Evolutionary conservation across 2,797 vertebrate species (phyloP).

Genomic region (Pseudochromis fuscus): DNA sequence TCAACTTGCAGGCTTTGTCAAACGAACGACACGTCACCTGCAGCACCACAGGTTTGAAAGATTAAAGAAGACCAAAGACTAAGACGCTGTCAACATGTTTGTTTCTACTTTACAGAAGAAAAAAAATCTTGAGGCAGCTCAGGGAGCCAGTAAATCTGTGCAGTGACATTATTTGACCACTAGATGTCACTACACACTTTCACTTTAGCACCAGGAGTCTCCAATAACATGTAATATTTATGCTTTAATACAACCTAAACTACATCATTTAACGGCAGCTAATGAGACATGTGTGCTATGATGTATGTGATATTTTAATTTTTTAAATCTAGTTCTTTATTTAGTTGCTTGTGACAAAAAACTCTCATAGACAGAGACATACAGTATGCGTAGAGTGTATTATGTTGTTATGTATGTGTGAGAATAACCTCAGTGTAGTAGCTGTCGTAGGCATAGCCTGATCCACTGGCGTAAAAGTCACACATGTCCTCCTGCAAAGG

Average conservation of each 20-base stretch:
- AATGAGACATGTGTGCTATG: background rate
- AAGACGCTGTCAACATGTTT: too few relatives aligned
- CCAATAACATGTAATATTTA: background rate
- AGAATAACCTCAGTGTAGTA: conserved; percentile 91
- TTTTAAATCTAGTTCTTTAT: too few relatives aligned
- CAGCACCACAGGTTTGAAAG: background rate
- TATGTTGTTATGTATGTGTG: background rate
- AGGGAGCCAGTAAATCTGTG: background rate
- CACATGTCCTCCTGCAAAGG: conserved; percentile 90
- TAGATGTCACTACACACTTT: conserved; percentile 47
- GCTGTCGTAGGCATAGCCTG: conserved; percentile 88
- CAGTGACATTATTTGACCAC: conserved; percentile 49
- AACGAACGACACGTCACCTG: conserved; percentile 90
- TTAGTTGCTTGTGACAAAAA: too few relatives aligned
- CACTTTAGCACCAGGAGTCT: background rate
- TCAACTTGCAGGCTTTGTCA: conserved; percentile 87
- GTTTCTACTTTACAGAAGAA: too few relatives aligned
- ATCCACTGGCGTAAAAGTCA: conserved; percentile 88
- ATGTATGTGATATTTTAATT: too few relatives aligned
- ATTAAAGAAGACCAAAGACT: too few relatives aligned
- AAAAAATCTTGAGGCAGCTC: background rate
- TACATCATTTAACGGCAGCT: too few relatives aligned
- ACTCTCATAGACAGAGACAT: too few relatives aligned
- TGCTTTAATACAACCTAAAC: too few relatives aligned
- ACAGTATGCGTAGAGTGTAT: background rate